Base-by-base conservation (phyloP, 2,888 invertebrate species). In the Caenorhabditis becei region DNA sequence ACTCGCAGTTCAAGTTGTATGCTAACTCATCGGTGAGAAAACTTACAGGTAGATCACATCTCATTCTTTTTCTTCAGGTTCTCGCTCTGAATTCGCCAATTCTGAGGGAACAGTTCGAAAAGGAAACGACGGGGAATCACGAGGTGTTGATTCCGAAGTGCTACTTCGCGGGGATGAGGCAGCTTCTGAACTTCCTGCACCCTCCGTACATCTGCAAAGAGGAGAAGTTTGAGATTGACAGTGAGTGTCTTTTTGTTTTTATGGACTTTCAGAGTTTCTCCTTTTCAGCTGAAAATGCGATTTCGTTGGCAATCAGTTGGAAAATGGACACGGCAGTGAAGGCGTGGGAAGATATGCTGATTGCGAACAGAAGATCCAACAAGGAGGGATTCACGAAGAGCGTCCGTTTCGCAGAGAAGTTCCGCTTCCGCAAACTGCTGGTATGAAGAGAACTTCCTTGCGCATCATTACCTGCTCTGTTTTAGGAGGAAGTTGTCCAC, bases 51-150 rank as follows among this genome's bases (percentile, higher is more conserved):
- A 32, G 10, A 32, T 32, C 32, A 10, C n/a, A n/a, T n/a, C n/a
- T n/a, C n/a, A n/a, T n/a, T n/a, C n/a, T 35, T 1, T 2, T 10
- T 16, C 20, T 61, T 26, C 26, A 70, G 70, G 26, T 70, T 1
- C 70, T 70, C 35, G 70, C 70, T 16, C 14, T 70, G 28, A 49
- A 70, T 35, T 70, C 70, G 24, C 41, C 61, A 5, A 16, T 61
- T 16, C n/a, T 70, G n/a, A 59, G 53, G 37, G 18, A 51, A 41
- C 37, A 41, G 24, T 41, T 70, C 2, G 58, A 67, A n/a, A 18
- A 49, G 20, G 23, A 24, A 1, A 35, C 14, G 7, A n/a, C 7
- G 32, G 20, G 28, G 10, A n/a, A 51, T 2, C 18, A 10, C 32
- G 58, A 37, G 8, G 49, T 70, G 20, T 24, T 61, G n/a, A 24